Percentiles rank a stretch among this genome's conserved stretches.
Conservation (phyloP, 53 echinoderm and acorn worm genomes). For the Hippasteria phrygiana region DNA sequence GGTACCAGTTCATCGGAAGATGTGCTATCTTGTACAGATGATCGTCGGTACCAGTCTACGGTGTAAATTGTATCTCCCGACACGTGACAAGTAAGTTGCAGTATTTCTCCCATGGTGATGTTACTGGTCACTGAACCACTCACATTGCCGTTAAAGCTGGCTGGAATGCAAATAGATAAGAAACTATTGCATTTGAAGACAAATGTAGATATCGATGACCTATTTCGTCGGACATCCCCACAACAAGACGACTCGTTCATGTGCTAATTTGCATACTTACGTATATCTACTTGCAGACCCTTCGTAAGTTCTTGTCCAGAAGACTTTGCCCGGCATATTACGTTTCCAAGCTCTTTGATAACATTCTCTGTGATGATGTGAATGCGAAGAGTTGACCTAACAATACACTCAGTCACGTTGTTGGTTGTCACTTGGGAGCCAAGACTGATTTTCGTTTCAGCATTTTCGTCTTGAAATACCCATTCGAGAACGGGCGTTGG, state of each 20-base stretch:
- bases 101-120: background rate
- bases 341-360: background rate
- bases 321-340: background rate
- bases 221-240: too few species aligned
- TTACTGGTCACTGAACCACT: background rate
- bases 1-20: slow-evolving; percentile 14
- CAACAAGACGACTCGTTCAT: background rate
- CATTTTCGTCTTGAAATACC: background rate
- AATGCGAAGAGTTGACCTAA: slow-evolving; percentile 2
- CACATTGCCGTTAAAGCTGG: slow-evolving; percentile 2
- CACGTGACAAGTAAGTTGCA: slow-evolving; percentile 2
- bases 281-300: background rate
- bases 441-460: background rate
- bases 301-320: slow-evolving; percentile 14
- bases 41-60: slow-evolving; percentile 35
- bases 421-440: background rate
- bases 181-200: background rate
- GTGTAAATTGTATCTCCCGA: slow-evolving; percentile 29
- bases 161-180: background rate
- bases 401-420: background rate
- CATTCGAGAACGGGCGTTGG: slow-evolving; percentile 23
- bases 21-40: background rate
- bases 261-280: background rate
- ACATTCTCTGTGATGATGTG: background rate
- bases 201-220: too few species aligned